Percentiles rank a stretch among this genome's conserved stretches.
phyloP scores from a whole-genome alignment of 2,113 vertebrate genomes.

The Calyptomena viridis region DNA sequence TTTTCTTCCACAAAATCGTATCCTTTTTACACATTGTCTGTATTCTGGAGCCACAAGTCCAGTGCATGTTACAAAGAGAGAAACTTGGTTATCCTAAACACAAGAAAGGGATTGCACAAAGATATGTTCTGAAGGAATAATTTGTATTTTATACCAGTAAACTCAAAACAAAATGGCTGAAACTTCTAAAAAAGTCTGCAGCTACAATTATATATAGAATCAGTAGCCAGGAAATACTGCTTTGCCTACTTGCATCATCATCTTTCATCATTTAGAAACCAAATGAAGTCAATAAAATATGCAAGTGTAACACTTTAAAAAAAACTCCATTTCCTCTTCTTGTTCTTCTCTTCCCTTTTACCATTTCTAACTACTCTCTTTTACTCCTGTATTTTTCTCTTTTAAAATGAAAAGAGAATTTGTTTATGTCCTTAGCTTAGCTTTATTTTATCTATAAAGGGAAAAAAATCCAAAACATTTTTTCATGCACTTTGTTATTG shows the following conservation, averaged over 20 bases:
- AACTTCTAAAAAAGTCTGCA: not conserved
- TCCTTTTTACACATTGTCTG: not conserved
- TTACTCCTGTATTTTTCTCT: not conserved
- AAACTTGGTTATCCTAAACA: not conserved
- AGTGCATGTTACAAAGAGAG: not conserved
- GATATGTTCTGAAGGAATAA: not conserved
- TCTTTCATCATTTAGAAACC: not conserved
- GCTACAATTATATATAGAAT: not conserved
- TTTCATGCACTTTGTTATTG: not conserved
- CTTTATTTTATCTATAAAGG: not conserved
- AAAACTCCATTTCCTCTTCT: not conserved
- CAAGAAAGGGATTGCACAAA: not conserved
- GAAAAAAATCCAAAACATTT: fast-evolving
- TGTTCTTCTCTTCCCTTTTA: not conserved
- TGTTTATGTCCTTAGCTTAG: not conserved
- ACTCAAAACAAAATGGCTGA: not conserved
- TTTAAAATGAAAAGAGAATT: not conserved
- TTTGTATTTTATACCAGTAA: not conserved
- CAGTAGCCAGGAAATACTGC: not conserved
- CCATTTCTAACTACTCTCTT: not conserved
- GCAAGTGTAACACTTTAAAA: not conserved
- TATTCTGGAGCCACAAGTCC: not conserved
- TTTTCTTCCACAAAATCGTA: not conserved
- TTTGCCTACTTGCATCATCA: not conserved
- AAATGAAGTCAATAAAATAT: not conserved